Evolutionary conservation across 2,888 invertebrate species (phyloP), one percentile per base, ranked within the genome.

Genomic region (Creontiades dilutus): DNA sequence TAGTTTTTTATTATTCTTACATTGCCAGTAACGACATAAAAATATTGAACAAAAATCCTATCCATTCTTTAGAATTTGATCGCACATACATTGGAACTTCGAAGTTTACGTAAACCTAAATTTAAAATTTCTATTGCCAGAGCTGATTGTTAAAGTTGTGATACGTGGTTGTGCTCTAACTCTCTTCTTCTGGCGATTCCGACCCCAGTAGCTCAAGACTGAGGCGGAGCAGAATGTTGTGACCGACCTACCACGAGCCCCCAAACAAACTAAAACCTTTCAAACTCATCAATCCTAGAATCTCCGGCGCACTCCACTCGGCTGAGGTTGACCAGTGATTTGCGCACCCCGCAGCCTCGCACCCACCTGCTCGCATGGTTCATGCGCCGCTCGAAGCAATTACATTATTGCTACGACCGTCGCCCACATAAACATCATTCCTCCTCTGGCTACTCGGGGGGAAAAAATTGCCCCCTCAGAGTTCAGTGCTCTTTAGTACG

Each of bases 381-480:
- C 23, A 68, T 23, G 12, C 13, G 68, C 68, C 23, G 68, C 23
- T 68, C 68, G 12, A 5, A 23, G 68, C 68, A 68, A 68, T 68
- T 68, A 68, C 68, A 68, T 68, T 68, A 68, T 52, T 13, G 68
- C 68, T 23, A 0, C 12, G 68, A 23, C 57, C 27, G 19, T 68
- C 68, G 68, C 68, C 68, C 68, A 68, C 68, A 68, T 68, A 68
- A 68, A 68, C 68, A 61, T 61, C 61, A 19, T 61, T 61, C 61
- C n/a, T 3, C 61, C 68, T 23, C 68, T 11, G 19, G 68, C 68
- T 4, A 68, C 68, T 68, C 19, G 23, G 23, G 23, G 23, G 12
- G 23, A 23, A 68, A 68, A 68, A 19, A 27, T 68, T 23, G 9
- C 68, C 61, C 7, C 19, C 61, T 9, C 3, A 0, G 68, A 27